phyloP scores from a whole-genome alignment of 2,888 invertebrate species.

The Barypeithes pellucidus region DNA sequence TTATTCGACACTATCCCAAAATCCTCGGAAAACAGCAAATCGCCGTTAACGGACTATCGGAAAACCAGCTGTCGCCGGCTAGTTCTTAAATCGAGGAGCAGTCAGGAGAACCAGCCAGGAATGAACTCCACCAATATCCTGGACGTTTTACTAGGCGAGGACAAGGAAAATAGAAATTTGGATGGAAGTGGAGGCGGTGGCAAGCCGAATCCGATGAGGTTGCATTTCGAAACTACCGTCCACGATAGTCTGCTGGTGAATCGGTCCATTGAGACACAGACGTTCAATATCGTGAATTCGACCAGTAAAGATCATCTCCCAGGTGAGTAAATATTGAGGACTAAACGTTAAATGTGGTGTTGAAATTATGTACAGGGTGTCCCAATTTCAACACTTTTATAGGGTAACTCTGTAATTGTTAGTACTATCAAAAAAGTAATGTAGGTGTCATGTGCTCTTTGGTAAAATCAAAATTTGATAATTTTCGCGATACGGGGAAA shows the following conservation, averaged over 20 bases:
- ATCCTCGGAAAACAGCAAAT: constrained; percentile 42
- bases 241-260: constrained; percentile 39
- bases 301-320: constrained; percentile 44
- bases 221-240: constrained; percentile 56
- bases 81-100: constrained; percentile 56
- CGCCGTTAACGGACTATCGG: constrained; percentile 53
- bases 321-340: constrained; percentile 10
- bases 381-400: too few species aligned
- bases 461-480: too few species aligned
- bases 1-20: constrained; percentile 80
- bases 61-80: constrained; percentile 58
- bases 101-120: constrained; percentile 47
- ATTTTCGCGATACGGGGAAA: too few species aligned
- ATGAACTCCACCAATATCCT: constrained; percentile 56
- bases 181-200: constrained; percentile 37
- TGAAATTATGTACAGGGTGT: too few species aligned
- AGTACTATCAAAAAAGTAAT: too few species aligned
- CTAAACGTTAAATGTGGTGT: too few species aligned
- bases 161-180: constrained; percentile 51
- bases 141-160: constrained; percentile 49
- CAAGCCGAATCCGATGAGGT: constrained; percentile 51
- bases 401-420: too few species aligned
- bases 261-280: constrained; percentile 51
- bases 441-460: too few species aligned
- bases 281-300: constrained; percentile 51